Percentiles rank a stretch among this genome's conserved stretches.
These are phyloP conservation scores for Exocentrus adspersus DNA, from an alignment of 2,888 invertebrate genomes.

Conservation along the genomic window DNA sequence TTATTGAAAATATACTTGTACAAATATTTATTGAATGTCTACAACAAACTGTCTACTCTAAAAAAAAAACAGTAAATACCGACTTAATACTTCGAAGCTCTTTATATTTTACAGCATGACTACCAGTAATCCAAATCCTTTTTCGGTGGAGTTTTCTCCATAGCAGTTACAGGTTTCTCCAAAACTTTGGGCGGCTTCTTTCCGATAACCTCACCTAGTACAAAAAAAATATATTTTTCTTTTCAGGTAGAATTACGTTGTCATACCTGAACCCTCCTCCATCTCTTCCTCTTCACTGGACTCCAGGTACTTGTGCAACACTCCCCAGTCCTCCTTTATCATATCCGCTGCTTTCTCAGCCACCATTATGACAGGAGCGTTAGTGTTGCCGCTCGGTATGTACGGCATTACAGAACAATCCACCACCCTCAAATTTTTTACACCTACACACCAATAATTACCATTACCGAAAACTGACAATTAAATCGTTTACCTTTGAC, in stretches of 20 bases:
- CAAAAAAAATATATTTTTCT: background rate
- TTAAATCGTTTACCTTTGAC: conserved; percentile 71
- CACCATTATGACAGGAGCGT: conserved; percentile 85
- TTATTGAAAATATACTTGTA: too few relatives aligned
- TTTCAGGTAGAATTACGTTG: conserved; percentile 6
- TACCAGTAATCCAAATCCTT: conserved; percentile 27
- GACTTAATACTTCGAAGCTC: too few relatives aligned
- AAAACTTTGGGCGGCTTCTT: background rate
- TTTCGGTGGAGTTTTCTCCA: conserved; percentile 24
- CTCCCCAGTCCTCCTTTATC: conserved; percentile 78
- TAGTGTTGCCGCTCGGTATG: conserved; percentile 83
- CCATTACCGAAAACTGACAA: too few relatives aligned
- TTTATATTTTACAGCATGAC: too few relatives aligned
- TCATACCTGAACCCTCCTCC: conserved; percentile 16
- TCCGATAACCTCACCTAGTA: too few relatives aligned
- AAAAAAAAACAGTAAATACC: too few relatives aligned
- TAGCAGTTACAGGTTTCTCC: conserved; percentile 1
- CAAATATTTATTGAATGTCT: too few relatives aligned
- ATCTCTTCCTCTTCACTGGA: conserved; percentile 29
- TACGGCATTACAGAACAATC: conserved; percentile 87
- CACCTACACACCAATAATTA: conserved; percentile 61
- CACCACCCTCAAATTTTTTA: conserved; percentile 76
- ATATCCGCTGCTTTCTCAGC: conserved; percentile 85
- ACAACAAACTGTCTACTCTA: too few relatives aligned
- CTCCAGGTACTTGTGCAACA: conserved; percentile 31